Conservation (phyloP, 1,140 invertebrate genomes). For the Mactra quadrangularis region DNA sequence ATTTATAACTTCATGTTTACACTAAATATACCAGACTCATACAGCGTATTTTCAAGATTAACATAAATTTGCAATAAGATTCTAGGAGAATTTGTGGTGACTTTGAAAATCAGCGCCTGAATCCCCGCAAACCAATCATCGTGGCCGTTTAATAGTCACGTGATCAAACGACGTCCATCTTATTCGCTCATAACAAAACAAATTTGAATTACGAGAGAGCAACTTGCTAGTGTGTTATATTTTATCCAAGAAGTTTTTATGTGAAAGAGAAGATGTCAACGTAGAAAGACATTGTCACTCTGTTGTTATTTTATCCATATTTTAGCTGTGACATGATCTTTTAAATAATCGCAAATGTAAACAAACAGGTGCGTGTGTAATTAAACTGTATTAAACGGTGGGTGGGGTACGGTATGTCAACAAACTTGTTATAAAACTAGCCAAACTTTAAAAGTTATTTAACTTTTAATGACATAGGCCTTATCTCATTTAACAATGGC, state of each 20-base stretch:
- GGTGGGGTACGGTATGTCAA: conserved; percentile 30
- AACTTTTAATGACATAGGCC: background rate
- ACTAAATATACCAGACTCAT: too few species aligned
- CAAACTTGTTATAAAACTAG: background rate
- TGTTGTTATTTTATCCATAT: conserved; percentile 10
- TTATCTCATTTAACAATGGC: background rate
- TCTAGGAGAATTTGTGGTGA: too few species aligned
- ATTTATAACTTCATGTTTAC: too few species aligned
- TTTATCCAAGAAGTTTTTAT: background rate
- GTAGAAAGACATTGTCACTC: background rate
- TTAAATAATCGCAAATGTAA: conserved; percentile 35
- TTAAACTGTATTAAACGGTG: conserved; percentile 11
- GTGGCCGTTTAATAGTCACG: background rate
- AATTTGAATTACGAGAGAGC: conserved; percentile 2
- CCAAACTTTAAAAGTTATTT: background rate
- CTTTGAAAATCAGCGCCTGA: conserved; percentile 9
- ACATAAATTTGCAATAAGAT: too few species aligned
- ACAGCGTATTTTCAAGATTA: too few species aligned
- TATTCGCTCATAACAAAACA: conserved; percentile 60
- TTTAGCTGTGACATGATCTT: background rate
- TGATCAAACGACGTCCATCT: conserved; percentile 57
- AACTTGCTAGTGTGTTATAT: background rate
- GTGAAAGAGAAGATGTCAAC: background rate
- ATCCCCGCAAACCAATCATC: conserved; percentile 6
- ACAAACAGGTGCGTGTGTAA: conserved; percentile 42